Evolutionary conservation across 2,797 vertebrate species (phyloP), one percentile per base, ranked within the genome.

Genomic region (Danio kyathit): DNA sequence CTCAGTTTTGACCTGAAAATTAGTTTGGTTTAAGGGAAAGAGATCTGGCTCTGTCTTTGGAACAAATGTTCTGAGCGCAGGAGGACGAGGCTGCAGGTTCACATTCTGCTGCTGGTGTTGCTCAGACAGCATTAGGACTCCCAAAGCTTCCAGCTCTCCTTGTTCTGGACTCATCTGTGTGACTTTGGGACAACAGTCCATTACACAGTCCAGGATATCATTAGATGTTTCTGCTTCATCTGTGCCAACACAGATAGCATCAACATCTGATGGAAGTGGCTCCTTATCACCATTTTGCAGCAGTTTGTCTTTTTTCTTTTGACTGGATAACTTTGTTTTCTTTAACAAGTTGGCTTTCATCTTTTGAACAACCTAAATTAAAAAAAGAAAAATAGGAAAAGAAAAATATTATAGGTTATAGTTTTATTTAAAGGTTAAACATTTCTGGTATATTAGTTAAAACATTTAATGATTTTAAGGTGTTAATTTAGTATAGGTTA

Each of bases 121-220:
- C 16, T 60, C 72, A n/a, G 72, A 74, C 6, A 51, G 14, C 60
- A 78, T 73, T 19, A 67, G 59, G 69, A 74, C 65, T 44, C 43
- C 38, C 17, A 76, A 66, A 49, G 76, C 40, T 41, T 91, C 87
- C 48, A 51, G 73, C 6, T 85, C 70, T 3, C 82, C 48, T 17
- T 88, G 90, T 48, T 93, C 93, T 77, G 91, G 90, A 60, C 92
- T 93, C 69, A 93, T 89, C 11, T 74, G 85, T 79, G 91, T 69
- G 9, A 64, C 54, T 10, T 70, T 70, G 19, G 57, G 17, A 29
- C 67, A 44, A 19, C 17, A 9, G 6, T 56, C 43, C 5, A 2
- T 46, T 66, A 14, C 51, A 60, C 12, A 29, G 38, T 46, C 61
- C 74, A 54, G 49, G 7, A 51, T 44, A 5, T 43, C 63, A 52